Percentiles rank a stretch among this genome's conserved stretches.
Conservation (phyloP, 1,140 invertebrate genomes). For the Macrostomum lignano region DNA sequence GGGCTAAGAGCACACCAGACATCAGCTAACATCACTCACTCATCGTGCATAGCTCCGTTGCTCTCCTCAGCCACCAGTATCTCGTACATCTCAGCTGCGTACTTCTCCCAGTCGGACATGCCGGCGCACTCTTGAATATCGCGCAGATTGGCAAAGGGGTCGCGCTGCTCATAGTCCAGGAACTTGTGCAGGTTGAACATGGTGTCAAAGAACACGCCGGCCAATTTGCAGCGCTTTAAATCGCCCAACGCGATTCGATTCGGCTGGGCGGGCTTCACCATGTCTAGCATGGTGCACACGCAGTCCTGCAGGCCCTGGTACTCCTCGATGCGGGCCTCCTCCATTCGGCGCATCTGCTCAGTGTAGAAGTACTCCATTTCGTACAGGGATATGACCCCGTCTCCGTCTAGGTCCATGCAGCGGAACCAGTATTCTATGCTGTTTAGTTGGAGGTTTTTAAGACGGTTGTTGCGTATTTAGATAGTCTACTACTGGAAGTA, state of each 20-base stretch:
- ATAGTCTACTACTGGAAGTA: too few relatives aligned
- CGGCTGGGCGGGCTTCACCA: constrained; percentile 53
- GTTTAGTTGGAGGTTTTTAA: not conserved
- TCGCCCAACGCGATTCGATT: constrained; percentile 49
- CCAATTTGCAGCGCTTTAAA: constrained; percentile 73
- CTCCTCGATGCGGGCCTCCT: constrained; percentile 73
- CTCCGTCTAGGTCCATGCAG: constrained; percentile 92
- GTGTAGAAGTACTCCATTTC: constrained; percentile 97
- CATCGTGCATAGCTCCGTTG: too few relatives aligned
- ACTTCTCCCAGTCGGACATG: constrained; percentile 91
- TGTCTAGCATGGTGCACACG: constrained; percentile 16
- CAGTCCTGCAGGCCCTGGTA: constrained; percentile 32
- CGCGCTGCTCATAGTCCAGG: constrained; percentile 53
- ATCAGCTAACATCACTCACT: too few relatives aligned
- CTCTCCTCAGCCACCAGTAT: constrained; percentile 75
- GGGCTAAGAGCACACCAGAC: too few relatives aligned
- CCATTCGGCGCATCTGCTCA: constrained; percentile 85
- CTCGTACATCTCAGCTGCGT: constrained; percentile 87
- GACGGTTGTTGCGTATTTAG: too few relatives aligned
- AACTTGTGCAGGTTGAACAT: constrained; percentile 99
- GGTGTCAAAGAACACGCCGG: constrained; percentile 86
- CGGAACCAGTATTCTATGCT: constrained; percentile 40
- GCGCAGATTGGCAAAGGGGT: not conserved
- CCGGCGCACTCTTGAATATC: not conserved
- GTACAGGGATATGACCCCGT: constrained; percentile 86